A percentile compares a stretch with the other conserved stretches of the same genome.
Conservation (phyloP, 2,888 invertebrate species). For the Melinaea marsaeus region DNA sequence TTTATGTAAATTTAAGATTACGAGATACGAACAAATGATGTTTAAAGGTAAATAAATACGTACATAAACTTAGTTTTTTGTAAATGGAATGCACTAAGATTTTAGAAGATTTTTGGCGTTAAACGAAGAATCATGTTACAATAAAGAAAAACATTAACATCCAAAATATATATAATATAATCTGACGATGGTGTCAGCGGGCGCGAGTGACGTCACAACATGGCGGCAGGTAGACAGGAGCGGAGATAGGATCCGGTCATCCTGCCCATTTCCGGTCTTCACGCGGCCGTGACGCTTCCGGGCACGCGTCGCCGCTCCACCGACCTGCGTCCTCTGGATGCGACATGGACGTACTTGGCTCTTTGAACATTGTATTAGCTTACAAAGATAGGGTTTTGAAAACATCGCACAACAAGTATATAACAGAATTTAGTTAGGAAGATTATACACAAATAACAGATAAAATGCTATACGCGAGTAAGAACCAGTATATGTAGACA, state of each 20-base stretch:
- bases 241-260: slow-evolving; percentile 79
- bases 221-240: slow-evolving; percentile 70
- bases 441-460: no score
- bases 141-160: slow-evolving; percentile 15
- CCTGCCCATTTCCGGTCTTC: slow-evolving; percentile 79
- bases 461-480: no score
- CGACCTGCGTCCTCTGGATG: slow-evolving; percentile 55
- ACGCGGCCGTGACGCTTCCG: slow-evolving; percentile 78
- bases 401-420: no score
- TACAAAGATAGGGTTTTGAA: no score
- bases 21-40: background rate
- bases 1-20: background rate
- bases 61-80: background rate
- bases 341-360: slow-evolving; percentile 16
- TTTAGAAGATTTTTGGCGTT: background rate
- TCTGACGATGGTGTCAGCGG: slow-evolving; percentile 34
- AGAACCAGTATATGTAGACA: background rate
- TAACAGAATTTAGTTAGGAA: background rate
- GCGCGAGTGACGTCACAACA: slow-evolving; percentile 68
- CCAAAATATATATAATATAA: slow-evolving; percentile 35
- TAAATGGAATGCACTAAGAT: background rate
- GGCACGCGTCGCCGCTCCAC: slow-evolving; percentile 68
- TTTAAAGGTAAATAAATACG: no score
- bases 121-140: background rate
- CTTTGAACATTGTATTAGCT: background rate